phyloP scores from a whole-genome alignment of 30 jellyfish, hydroid and myxozoan genomes.

The Sanderia malayensis region DNA sequence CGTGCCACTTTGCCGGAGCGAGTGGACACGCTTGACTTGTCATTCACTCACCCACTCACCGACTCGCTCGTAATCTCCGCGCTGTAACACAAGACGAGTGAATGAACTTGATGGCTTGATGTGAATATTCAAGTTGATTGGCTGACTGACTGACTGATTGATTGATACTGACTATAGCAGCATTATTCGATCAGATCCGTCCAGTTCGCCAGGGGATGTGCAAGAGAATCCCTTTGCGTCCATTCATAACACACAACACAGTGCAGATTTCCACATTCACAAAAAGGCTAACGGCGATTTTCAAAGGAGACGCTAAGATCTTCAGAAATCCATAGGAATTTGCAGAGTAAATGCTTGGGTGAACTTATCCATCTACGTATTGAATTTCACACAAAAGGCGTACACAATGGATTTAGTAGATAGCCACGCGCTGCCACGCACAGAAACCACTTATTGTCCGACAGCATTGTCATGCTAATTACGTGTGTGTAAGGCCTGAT shows the following conservation, averaged over 20 bases:
- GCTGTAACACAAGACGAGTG: no score
- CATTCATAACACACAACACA: background rate
- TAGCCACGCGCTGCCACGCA: conserved; percentile 74
- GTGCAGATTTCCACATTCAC: conserved; percentile 33
- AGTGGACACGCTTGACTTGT: no score
- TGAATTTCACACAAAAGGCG: conserved; percentile 58
- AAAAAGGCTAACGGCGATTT: conserved; percentile 59
- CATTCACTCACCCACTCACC: no score
- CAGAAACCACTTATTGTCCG: conserved; percentile 49
- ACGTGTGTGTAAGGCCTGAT: conserved; percentile 27
- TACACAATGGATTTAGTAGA: conserved; percentile 17
- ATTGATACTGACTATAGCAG: no score
- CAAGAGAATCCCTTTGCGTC: conserved; percentile 4
- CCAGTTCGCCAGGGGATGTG: conserved; percentile 24
- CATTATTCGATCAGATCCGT: conserved; percentile 31
- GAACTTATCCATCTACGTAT: conserved; percentile 45
- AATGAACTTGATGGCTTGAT: no score
- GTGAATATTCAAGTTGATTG: no score
- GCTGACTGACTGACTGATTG: background rate
- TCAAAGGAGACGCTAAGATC: conserved; percentile 55
- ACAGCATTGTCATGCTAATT: conserved; percentile 46
- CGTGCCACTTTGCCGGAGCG: no score
- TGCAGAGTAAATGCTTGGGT: conserved; percentile 34
- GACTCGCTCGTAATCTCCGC: no score
- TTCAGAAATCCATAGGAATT: conserved; percentile 27